phyloP scores from a whole-genome alignment of 2,113 vertebrate genomes.

The Myrmophylax atrothorax region DNA sequence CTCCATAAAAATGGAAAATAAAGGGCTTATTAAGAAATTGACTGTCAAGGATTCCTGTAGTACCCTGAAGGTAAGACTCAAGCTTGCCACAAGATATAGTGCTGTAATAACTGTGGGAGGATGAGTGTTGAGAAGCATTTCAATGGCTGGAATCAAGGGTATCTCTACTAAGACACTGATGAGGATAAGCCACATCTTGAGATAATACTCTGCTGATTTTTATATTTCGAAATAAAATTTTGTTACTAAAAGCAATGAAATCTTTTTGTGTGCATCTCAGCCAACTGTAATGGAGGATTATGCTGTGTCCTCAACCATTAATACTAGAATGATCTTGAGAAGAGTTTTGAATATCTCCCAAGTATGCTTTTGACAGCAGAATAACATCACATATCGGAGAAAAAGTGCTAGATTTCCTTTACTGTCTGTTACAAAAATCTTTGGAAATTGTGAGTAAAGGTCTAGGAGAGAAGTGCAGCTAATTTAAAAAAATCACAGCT shows the following conservation, averaged over 20 bases:
- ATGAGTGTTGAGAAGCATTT: not conserved
- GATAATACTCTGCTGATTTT: constrained; percentile 12
- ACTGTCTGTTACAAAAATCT: not conserved
- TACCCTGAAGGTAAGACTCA: not conserved
- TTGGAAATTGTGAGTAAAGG: not conserved
- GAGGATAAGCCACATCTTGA: not conserved
- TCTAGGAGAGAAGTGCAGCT: not conserved
- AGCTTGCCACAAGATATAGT: not conserved
- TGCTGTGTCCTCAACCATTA: not conserved
- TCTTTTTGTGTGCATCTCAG: not conserved
- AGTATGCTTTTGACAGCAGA: not conserved
- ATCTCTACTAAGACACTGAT: not conserved
- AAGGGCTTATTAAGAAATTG: not conserved
- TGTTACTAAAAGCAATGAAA: not conserved
- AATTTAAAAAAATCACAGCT: not conserved
- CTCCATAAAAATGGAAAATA: not conserved
- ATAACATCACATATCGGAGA: not conserved
- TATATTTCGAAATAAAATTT: constrained; percentile 6
- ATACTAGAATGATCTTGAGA: not conserved
- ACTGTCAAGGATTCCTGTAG: not conserved
- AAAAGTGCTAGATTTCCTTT: not conserved
- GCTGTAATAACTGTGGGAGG: not conserved
- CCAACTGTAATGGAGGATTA: not conserved
- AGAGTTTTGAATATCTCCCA: not conserved
- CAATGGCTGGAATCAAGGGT: not conserved